Percentiles rank a stretch among this genome's conserved stretches.
These are phyloP conservation scores for Cassiopea andromeda DNA, from an alignment of 30 jellyfish, hydroid and myxozoan species.

Conservation along the genomic window DNA sequence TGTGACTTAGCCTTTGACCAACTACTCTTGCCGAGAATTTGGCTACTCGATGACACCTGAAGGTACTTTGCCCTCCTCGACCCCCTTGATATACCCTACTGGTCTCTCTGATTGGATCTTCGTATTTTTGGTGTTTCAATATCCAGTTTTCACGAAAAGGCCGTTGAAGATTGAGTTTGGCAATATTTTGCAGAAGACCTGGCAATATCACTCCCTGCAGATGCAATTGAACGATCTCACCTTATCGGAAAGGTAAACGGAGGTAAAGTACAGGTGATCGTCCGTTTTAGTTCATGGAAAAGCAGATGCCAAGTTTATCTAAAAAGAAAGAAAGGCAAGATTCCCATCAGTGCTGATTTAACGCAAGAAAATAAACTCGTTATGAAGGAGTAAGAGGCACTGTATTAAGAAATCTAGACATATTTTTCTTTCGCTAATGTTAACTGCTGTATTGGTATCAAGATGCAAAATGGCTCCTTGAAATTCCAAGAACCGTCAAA, in stretches of 20 bases:
- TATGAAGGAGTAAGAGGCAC: not conserved
- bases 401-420: not conserved
- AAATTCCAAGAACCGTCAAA: not conserved
- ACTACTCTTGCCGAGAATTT: too few species aligned
- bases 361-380: not conserved
- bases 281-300: not conserved
- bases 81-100: too few species aligned
- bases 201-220: constrained; percentile 7
- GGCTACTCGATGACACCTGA: too few species aligned
- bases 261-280: constrained; percentile 21
- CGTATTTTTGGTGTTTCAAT: constrained; percentile 27
- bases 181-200: constrained; percentile 10
- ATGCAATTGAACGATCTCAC: constrained; percentile 13
- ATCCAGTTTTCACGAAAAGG: not conserved
- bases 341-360: constrained; percentile 1
- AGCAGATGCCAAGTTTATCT: constrained; percentile 16
- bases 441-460: constrained; percentile 1
- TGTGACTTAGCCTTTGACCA: too few species aligned
- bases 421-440: not conserved
- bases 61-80: too few species aligned
- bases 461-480: not conserved
- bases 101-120: not conserved
- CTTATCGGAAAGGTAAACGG: not conserved
- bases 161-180: constrained; percentile 1
- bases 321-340: constrained; percentile 1